Base-by-base conservation (phyloP, 2,888 invertebrate genomes). In the Eupithecia vulgata region DNA sequence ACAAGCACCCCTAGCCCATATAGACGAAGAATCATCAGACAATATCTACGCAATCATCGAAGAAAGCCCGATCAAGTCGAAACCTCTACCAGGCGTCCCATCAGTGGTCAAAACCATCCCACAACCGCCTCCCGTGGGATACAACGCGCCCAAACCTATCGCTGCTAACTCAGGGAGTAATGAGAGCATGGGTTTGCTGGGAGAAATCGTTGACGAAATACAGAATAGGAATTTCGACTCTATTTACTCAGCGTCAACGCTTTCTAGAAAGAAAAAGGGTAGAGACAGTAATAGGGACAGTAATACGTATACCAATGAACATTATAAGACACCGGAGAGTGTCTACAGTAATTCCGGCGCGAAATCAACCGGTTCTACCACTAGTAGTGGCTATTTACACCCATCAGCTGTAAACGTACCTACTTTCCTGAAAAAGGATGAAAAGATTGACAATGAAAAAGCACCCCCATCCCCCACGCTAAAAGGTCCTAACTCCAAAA, bases 1-100 rank as follows among this genome's bases (percentile, higher is more conserved):
- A 64, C 95, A 95, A 37, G 94, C 95, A 0, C 95, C 96, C 0
- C 84, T 96, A 75, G 95, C 95, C 0, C 95, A 96, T 79, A 96
- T 96, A 67, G 95, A 95, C 75, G 96, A 96, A 81, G 95, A 95
- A 81, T 95, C 96, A 0, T 88, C 94, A 17, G 98, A 98, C 83
- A 98, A 97, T 83, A 98, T 98, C 77, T 98, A 98, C 86, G 97
- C 98, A 0, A 97, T 98, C 0, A 98, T 98, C 68, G 98, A 98
- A 84, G 98, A 98, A 85, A 95, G 96, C 48, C 96, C 97, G 0
- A 94, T 95, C 1, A 94, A 88, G 65, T 90, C 90, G 0, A 92
- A 92, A 78, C 90, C 91, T 0, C 83, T 91, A 25, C 93, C 91
- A 0, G 86, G 85, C 1, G 91, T 93, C 0, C 91, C 95, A 3